A percentile compares a stretch with the other conserved stretches of the same genome.
These are phyloP conservation scores for Bugulina stolonifera DNA, from an alignment of 2,888 invertebrate genomes.

Conservation along the genomic window DNA sequence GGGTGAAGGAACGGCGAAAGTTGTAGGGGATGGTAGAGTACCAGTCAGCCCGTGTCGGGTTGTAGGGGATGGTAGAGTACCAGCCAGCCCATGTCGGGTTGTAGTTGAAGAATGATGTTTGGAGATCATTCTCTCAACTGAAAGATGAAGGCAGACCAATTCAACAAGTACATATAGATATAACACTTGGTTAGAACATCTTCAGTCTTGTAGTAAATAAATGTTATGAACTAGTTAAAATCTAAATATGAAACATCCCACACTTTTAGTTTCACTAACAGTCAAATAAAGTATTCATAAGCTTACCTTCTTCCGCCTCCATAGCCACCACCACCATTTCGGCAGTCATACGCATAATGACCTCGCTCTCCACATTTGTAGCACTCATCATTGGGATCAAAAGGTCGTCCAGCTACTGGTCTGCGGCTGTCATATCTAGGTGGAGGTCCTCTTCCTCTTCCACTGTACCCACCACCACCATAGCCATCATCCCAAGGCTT, in stretches of 20 bases:
- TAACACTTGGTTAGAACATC: no score
- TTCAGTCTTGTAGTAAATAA: no score
- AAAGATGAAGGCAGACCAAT: constrained; percentile 17
- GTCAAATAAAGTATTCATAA: not conserved
- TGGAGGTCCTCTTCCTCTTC: not conserved
- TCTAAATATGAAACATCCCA: not conserved
- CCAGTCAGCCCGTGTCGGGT: not conserved
- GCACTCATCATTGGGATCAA: constrained; percentile 31
- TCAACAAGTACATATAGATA: not conserved
- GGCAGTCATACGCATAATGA: constrained; percentile 25
- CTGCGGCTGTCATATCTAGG: not conserved
- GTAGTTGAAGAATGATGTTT: constrained; percentile 24
- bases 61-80: no score
- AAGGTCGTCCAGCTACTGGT: constrained; percentile 28
- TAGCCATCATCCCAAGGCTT: constrained; percentile 7
- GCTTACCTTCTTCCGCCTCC: constrained; percentile 14
- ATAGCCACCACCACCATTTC: constrained; percentile 45
- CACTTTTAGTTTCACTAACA: not conserved
- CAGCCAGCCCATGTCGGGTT: not conserved
- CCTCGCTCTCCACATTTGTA: constrained; percentile 31
- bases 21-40: no score
- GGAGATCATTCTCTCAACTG: constrained; percentile 23
- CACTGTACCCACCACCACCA: constrained; percentile 8
- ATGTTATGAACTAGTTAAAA: no score
- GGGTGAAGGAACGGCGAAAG: no score